Base-by-base conservation (phyloP, 2,888 invertebrate genomes). In the Dioctria rufipes region DNA sequence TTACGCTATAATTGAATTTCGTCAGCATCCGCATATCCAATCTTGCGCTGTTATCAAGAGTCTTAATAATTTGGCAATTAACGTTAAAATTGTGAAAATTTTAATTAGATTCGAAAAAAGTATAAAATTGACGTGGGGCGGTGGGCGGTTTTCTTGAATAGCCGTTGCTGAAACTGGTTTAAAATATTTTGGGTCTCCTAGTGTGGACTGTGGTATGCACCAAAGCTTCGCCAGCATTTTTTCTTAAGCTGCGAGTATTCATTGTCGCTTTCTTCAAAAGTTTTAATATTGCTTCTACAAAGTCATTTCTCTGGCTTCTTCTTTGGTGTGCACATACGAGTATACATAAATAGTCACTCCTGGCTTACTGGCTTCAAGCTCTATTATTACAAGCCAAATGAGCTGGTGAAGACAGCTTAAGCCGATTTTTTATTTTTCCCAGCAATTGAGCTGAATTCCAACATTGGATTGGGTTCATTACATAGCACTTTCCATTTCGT, bases 401-500 rank as follows among this genome's bases (percentile, higher is more conserved):
- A 39, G 2, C 69, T 49, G 39, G 25, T 69, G 13, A 39, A 69
- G 51, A 51, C 25, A 69, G 51, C 69, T 69, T 51, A 65, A 69
- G 37, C 69, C 51, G 49, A 43, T 51, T 69, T 69, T 39, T 51
- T 51, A 37, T 51, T 69, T 65, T 69, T 69, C 69, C 69, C 69
- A 51, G 69, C 69, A 69, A 69, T 69, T 69, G 69, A 69, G 51
- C 69, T 49, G 37, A 69, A 69, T 69, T 69, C 69, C 51, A 39
- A 42, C 65, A 25, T 25, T 25, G 25, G 11, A 54, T n/a, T 54
- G 8, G n/a, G 54, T n/a, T 54, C 54, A 54, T 54, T 54, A 54
- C 54, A 54, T 69, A 39, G 39, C 51, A 51, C 69, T 69, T 69
- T 69, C 69, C 37, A 49, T 69, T 69, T 69, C 69, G 8, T 37